These are phyloP conservation scores for Opisthocomus hoazin DNA, from an alignment of 2,113 vertebrate genomes.

Conservation along the genomic window DNA sequence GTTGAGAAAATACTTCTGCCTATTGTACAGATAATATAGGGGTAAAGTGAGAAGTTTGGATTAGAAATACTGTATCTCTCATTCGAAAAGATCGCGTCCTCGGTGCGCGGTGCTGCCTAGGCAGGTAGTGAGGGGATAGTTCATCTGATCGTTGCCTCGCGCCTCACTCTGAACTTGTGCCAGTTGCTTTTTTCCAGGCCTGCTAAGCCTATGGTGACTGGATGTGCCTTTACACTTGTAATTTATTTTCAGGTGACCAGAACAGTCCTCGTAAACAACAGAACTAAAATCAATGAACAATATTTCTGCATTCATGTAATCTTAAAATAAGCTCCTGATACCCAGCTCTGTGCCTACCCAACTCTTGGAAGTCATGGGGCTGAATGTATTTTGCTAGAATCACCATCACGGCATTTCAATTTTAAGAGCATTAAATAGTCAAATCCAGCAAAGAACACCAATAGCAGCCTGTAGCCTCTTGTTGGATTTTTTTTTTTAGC, in stretches of 20 bases:
- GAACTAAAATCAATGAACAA: not conserved
- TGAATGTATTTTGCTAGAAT: not conserved
- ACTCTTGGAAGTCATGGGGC: not conserved
- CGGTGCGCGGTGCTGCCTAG: accelerated
- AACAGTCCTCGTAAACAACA: not conserved
- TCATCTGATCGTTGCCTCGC: accelerated
- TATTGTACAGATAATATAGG: accelerated
- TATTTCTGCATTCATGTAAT: not conserved
- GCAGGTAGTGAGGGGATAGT: not conserved
- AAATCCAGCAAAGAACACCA: not conserved
- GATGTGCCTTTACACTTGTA: not conserved
- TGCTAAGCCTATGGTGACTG: not conserved
- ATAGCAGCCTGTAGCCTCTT: not conserved
- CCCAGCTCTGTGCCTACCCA: not conserved
- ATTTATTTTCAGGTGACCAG: not conserved
- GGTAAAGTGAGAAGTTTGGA: not conserved
- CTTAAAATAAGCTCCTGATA: not conserved
- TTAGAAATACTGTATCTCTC: not conserved
- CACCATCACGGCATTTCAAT: not conserved
- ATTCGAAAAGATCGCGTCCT: accelerated
- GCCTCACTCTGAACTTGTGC: not conserved
- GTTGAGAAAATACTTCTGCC: not conserved
- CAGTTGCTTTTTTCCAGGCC: not conserved
- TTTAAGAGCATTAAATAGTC: not conserved
- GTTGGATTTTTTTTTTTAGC: not conserved